Evolutionary conservation across 2,797 vertebrate genomes (phyloP).

Genomic region (Antennarius maculatus): DNA sequence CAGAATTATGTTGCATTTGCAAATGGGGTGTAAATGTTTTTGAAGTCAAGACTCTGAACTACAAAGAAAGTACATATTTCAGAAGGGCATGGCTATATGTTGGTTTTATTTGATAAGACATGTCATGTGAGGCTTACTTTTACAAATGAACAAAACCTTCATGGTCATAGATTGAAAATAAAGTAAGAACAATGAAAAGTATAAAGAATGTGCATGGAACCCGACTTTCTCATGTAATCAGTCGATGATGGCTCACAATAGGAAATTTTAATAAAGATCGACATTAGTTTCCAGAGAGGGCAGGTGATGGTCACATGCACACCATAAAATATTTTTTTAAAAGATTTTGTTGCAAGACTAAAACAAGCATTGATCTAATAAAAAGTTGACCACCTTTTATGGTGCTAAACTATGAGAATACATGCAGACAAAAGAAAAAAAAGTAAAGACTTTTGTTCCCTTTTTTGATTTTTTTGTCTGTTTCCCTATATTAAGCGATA

Average conservation of each 20-base stretch:
- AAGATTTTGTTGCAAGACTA: too few relatives aligned
- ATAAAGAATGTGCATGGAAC: conserved; percentile 4
- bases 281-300: too few relatives aligned
- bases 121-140: conserved; percentile 9
- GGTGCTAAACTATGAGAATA: too few relatives aligned
- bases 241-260: too few relatives aligned
- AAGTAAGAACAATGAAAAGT: too few relatives aligned
- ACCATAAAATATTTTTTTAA: too few relatives aligned
- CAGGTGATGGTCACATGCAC: too few relatives aligned
- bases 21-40: conserved; percentile 35
- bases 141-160: conserved; percentile 13
- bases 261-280: too few relatives aligned
- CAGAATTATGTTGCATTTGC: conserved; percentile 42
- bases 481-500: too few relatives aligned
- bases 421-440: too few relatives aligned
- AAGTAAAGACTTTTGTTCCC: not conserved
- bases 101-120: conserved; percentile 34
- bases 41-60: conserved; percentile 21
- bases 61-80: conserved; percentile 37
- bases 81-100: conserved; percentile 29
- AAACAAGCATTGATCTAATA: too few relatives aligned
- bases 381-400: too few relatives aligned
- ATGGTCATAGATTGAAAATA: not conserved
- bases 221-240: not conserved
- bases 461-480: not conserved